Percentiles rank a stretch among this genome's conserved stretches.
Conservation (phyloP, 2,888 invertebrate species). For the Agrotis segetum region DNA sequence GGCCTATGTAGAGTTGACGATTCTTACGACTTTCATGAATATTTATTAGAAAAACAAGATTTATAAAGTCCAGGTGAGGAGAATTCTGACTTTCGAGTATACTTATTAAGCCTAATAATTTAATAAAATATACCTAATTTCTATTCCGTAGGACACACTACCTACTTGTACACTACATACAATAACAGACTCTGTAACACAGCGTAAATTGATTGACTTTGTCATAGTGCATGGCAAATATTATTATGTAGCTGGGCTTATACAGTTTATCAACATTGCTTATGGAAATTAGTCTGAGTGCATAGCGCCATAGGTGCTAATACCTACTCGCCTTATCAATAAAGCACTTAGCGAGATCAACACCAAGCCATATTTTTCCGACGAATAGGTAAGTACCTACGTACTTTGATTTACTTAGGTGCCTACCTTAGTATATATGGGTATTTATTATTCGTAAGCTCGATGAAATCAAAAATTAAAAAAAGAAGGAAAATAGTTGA, state of each 20-base stretch:
- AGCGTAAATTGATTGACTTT: conserved; percentile 1
- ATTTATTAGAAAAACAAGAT: no score
- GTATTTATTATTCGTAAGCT: background rate
- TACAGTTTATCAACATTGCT: conserved; percentile 33
- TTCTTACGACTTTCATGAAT: no score
- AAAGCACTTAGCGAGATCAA: conserved; percentile 25
- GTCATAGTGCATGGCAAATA: conserved; percentile 19
- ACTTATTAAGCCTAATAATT: no score
- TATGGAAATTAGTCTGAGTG: conserved; percentile 40
- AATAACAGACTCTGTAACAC: background rate
- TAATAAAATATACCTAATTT: no score
- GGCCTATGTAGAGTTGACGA: no score
- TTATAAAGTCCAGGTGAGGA: no score
- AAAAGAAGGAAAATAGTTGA: conserved; percentile 16
- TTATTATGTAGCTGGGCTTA: conserved; percentile 1
- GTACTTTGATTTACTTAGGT: background rate
- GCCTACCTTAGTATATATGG: no score
- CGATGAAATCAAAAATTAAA: conserved; percentile 2
- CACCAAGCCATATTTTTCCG: conserved; percentile 17
- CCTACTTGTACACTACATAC: no score
- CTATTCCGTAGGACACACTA: no score
- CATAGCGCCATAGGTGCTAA: background rate
- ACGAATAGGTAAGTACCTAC: background rate
- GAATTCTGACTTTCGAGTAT: no score
- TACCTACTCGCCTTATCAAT: conserved; percentile 24